Percentiles rank a stretch among this genome's conserved stretches.
Conservation (phyloP, 2,797 vertebrate species). For the Microcaecilia unicolor region DNA sequence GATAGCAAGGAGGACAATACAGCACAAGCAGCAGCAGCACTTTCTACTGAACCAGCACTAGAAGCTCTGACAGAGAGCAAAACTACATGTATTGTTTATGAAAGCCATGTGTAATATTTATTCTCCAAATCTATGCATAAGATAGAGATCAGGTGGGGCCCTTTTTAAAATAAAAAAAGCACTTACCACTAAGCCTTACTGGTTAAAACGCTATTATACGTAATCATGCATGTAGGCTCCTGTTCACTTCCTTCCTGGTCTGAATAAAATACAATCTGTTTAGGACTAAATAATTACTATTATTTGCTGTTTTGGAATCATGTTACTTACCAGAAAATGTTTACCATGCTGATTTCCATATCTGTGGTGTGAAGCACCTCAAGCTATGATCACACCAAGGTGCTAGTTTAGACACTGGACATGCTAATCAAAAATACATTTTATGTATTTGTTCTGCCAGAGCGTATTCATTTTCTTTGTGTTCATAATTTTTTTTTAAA, state of each 20-base stretch:
- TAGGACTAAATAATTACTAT: slow-evolving; percentile 34
- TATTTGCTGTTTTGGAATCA: slow-evolving; percentile 27
- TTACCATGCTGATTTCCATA: slow-evolving; percentile 47
- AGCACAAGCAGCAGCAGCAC: slow-evolving; percentile 10
- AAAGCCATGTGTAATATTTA: slow-evolving; percentile 88
- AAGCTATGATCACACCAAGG: no score
- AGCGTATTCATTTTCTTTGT: slow-evolving; percentile 15
- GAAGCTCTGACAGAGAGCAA: slow-evolving; percentile 31
- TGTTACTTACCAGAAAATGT: slow-evolving; percentile 25
- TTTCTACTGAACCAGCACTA: slow-evolving; percentile 14
- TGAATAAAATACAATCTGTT: slow-evolving; percentile 22
- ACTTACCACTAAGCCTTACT: slow-evolving; percentile 69
- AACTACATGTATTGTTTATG: slow-evolving; percentile 72
- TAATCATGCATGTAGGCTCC: slow-evolving; percentile 43
- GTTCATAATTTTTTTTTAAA: no score
- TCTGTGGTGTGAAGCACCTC: no score
- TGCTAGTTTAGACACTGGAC: slow-evolving; percentile 19
- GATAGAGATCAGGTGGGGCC: slow-evolving; percentile 56
- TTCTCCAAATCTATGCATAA: slow-evolving; percentile 73
- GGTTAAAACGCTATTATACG: no score
- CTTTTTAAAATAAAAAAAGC: slow-evolving; percentile 46
- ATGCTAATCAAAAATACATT: slow-evolving; percentile 9
- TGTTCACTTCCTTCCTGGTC: slow-evolving; percentile 53
- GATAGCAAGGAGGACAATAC: slow-evolving; percentile 34
- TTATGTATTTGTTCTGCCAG: slow-evolving; percentile 14